phyloP scores from a whole-genome alignment of 2,113 vertebrate genomes.

The Ornithorhynchus anatinus region DNA sequence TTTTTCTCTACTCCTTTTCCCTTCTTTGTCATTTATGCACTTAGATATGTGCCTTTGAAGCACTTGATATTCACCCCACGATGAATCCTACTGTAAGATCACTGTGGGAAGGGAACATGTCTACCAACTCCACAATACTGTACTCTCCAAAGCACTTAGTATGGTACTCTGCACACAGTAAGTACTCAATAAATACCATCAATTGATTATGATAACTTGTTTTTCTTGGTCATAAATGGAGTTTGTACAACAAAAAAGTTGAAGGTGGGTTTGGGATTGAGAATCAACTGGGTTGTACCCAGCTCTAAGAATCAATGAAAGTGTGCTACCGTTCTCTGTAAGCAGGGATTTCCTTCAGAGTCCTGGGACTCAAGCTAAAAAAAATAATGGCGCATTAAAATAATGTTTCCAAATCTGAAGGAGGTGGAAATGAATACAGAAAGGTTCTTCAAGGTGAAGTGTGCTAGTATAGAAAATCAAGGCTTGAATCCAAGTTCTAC shows the following conservation, averaged over 20 bases:
- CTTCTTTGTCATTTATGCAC: no score
- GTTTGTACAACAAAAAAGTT: constrained; percentile 8
- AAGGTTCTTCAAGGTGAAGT: background rate
- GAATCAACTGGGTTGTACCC: constrained; percentile 5
- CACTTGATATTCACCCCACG: no score
- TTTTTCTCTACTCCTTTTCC: no score
- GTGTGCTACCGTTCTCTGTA: constrained; percentile 4
- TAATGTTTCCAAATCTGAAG: background rate
- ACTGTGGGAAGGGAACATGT: no score
- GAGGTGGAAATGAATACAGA: constrained; percentile 6
- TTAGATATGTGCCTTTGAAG: no score
- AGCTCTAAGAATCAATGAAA: constrained; percentile 19
- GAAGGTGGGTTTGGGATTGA: constrained; percentile 12
- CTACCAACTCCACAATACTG: no score
- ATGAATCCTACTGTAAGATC: no score
- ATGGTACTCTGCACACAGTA: no score
- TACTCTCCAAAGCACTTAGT: no score
- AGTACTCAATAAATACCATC: no score
- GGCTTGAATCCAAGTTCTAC: background rate
- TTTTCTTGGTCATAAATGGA: constrained; percentile 7
- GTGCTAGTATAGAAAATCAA: background rate
- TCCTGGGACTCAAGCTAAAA: constrained; percentile 1
- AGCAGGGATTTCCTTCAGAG: background rate
- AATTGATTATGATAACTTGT: no score
- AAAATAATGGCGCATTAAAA: constrained; percentile 3